These are phyloP conservation scores for Drosophila imparisetae DNA, from an alignment of 2,888 invertebrate species.

Conservation along the genomic window DNA sequence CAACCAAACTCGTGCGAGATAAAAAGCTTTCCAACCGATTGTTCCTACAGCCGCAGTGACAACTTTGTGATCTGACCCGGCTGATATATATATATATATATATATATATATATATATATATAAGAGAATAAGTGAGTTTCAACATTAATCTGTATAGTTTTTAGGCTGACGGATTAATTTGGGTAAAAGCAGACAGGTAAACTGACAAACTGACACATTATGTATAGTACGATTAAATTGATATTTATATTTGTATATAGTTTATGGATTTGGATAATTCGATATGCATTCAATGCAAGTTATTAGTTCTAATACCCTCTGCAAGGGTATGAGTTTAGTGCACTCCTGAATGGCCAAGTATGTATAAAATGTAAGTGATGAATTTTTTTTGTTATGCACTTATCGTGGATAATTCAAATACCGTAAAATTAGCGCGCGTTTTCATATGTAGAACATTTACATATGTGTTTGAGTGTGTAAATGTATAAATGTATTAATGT, in stretches of 20 bases:
- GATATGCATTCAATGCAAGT: not conserved
- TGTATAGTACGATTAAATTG: not conserved
- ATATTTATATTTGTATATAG: constrained; percentile 6
- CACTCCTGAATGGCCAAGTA: constrained; percentile 17
- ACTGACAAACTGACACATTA: not conserved
- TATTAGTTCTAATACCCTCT: not conserved
- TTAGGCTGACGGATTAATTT: no score
- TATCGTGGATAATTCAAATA: not conserved
- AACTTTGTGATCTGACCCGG: not conserved
- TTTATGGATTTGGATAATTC: constrained; percentile 2
- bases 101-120: not conserved
- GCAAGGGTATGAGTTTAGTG: constrained; percentile 11
- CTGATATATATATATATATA: not conserved
- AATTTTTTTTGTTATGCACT: not conserved
- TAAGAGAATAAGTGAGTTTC: not conserved
- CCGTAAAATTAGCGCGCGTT: constrained; percentile 2
- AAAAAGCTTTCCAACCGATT: not conserved
- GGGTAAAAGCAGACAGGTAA: no score
- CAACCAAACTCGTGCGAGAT: not conserved
- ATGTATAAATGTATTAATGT: constrained; percentile 7
- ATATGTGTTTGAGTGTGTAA: not conserved
- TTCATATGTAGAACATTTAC: not conserved
- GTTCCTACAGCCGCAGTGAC: not conserved
- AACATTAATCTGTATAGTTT: no score
- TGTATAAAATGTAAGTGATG: constrained; percentile 4